Percentiles rank a stretch among this genome's conserved stretches.
These are phyloP conservation scores for Agrotis clavis DNA, from an alignment of 2,888 invertebrate species.

Conservation along the genomic window DNA sequence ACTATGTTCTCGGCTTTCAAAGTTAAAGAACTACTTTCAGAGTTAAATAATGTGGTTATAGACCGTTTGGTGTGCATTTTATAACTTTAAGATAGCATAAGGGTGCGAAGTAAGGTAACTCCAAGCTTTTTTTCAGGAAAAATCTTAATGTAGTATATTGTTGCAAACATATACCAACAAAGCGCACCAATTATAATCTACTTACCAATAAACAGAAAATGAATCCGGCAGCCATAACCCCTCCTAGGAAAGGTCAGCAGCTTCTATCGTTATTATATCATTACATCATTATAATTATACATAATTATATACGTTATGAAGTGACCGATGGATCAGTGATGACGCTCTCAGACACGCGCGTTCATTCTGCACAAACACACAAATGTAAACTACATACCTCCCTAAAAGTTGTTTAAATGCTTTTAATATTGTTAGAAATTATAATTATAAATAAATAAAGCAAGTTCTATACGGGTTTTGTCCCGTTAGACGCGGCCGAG, in stretches of 20 bases:
- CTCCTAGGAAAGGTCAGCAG: conserved; percentile 72
- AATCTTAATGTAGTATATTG: neutral
- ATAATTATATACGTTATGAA: conserved; percentile 70
- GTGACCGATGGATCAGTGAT: conserved; percentile 63
- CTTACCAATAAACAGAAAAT: conserved; percentile 85
- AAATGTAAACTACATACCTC: conserved; percentile 76
- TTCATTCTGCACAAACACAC: conserved; percentile 62
- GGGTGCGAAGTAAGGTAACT: too few species aligned
- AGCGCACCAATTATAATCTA: conserved; percentile 57
- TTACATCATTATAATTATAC: conserved; percentile 63
- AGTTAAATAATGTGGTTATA: neutral
- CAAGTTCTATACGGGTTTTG: conserved; percentile 64
- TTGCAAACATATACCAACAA: conserved; percentile 25
- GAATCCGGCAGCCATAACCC: conserved; percentile 77
- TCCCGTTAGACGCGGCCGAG: conserved; percentile 50
- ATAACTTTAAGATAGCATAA: neutral
- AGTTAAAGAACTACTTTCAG: too few species aligned
- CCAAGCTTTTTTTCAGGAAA: neutral
- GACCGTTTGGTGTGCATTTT: neutral
- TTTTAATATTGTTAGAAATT: conserved; percentile 75
- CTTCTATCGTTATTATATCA: conserved; percentile 63
- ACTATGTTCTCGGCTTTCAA: too few species aligned
- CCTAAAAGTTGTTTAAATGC: conserved; percentile 85
- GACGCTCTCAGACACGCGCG: conserved; percentile 61
- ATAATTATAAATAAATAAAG: conserved; percentile 80